phyloP scores from a whole-genome alignment of 2,797 vertebrate species.

The Botia almorhae region DNA sequence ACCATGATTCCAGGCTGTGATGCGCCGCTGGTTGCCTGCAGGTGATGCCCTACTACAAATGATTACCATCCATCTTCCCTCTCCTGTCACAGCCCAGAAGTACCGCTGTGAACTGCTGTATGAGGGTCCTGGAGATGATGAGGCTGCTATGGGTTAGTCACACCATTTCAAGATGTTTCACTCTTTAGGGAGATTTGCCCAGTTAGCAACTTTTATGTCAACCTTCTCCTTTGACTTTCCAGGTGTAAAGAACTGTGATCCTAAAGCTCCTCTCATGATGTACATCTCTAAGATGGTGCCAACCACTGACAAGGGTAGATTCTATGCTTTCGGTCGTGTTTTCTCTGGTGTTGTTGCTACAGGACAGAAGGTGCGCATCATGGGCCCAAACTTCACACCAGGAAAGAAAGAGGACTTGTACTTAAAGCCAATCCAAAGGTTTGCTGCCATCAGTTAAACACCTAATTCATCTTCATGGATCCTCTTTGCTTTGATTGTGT shows the following conservation, averaged over 20 bases:
- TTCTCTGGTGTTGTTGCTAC: slow-evolving; percentile 87
- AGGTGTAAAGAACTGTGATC: slow-evolving; percentile 88
- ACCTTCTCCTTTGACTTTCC: neutral
- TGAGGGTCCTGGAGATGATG: slow-evolving; percentile 85
- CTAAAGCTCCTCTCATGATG: slow-evolving; percentile 88
- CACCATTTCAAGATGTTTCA: neutral
- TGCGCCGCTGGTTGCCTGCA: slow-evolving; percentile 87
- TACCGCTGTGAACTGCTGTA: slow-evolving; percentile 89
- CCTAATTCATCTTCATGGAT: neutral
- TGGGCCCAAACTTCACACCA: slow-evolving; percentile 88
- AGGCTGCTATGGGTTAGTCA: slow-evolving; percentile 84
- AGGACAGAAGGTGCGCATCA: slow-evolving; percentile 87
- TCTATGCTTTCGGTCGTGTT: slow-evolving; percentile 86
- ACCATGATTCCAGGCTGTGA: slow-evolving; percentile 73
- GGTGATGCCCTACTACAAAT: slow-evolving; percentile 87
- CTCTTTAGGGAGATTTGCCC: neutral
- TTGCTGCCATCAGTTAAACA: slow-evolving; percentile 17
- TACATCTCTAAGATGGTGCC: slow-evolving; percentile 91
- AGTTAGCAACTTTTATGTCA: neutral
- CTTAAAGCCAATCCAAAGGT: slow-evolving; percentile 89
- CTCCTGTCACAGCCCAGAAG: slow-evolving; percentile 85
- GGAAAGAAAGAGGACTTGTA: slow-evolving; percentile 90
- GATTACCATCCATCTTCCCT: slow-evolving; percentile 89
- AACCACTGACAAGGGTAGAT: slow-evolving; percentile 86
- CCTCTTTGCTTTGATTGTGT: neutral